Percentiles rank a stretch among this genome's conserved stretches.
These are phyloP conservation scores for Cylas formicarius DNA, from an alignment of 1,140 invertebrate genomes.

Conservation along the genomic window DNA sequence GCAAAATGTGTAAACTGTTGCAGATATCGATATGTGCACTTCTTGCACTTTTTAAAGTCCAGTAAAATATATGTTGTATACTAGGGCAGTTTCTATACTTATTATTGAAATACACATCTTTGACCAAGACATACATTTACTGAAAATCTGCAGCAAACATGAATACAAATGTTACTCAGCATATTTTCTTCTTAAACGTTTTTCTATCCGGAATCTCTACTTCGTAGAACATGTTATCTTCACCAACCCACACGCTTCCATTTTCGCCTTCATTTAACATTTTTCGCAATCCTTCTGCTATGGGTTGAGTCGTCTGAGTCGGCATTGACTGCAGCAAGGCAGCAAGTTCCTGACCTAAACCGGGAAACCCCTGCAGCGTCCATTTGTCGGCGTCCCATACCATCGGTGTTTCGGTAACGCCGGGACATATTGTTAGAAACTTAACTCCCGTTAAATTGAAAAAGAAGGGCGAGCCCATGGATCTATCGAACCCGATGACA, in stretches of 20 bases:
- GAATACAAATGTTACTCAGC: too few species aligned
- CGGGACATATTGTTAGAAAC: slow-evolving; percentile 42
- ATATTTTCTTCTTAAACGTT: slow-evolving; percentile 2
- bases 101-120: too few species aligned
- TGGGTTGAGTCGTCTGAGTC: slow-evolving; percentile 39
- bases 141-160: too few species aligned
- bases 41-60: too few species aligned
- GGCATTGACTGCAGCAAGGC: slow-evolving; percentile 4
- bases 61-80: too few species aligned
- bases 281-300: slow-evolving; percentile 46
- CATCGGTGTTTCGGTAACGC: slow-evolving; percentile 34
- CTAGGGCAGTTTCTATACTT: too few species aligned
- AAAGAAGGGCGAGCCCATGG: slow-evolving; percentile 36
- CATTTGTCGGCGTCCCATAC: slow-evolving; percentile 33
- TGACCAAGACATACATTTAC: too few species aligned
- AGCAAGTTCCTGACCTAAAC: slow-evolving; percentile 11
- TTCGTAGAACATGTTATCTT: slow-evolving; percentile 46
- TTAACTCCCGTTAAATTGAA: slow-evolving; percentile 42
- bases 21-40: too few species aligned
- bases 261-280: slow-evolving; percentile 46
- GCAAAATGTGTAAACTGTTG: too few species aligned
- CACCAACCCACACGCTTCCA: slow-evolving; percentile 47
- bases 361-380: slow-evolving; percentile 18
- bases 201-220: slow-evolving; percentile 41
- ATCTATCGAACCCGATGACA: slow-evolving; percentile 44